Base-by-base conservation (phyloP, 2,888 invertebrate genomes). In the Rapana venosa region DNA sequence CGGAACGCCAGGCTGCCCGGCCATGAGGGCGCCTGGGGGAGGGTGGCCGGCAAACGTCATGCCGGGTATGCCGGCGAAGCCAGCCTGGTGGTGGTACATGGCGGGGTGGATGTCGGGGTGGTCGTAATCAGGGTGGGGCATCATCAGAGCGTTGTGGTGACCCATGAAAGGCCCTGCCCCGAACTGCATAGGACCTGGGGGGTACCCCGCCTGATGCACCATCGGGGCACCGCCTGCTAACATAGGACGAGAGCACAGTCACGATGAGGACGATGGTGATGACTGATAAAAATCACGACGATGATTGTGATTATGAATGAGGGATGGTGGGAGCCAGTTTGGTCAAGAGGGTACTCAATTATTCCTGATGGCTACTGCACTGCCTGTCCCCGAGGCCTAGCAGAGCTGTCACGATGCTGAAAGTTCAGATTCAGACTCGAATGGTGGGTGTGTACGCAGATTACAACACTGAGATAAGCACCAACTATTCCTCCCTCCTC, bases 211-310 rank as follows among this genome's bases (percentile, higher is more conserved):
- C 83, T 83, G 83, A 26, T 47, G 5, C 83, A 83, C 20, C 47
- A 47, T 47, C 1, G 83, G 47, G 6, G 8, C 26, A 47, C 36
- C 47, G 26, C 47, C 83, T 83, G 83, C 47, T 17, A 47, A 83
- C 36, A 66, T 66, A 66, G 17, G 66, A 66, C 13, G 13, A 66
- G 66, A 66, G 17, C 20, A 6, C 26, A 35, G 17, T 74, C 4
- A n/a, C n/a, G 74, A 74, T n/a, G 74, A n/a, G 1, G 74, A n/a
- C n/a, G 74, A 74, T n/a, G 74, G n/a, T 74, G 74, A 74, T 74
- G 74, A 74, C 17, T 74, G 74, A n/a, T 74, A 13, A 74, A 2
- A 26, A 74, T 74, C 26, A 30, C n/a, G 74, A 30, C n/a, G n/a
- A 74, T 74, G 74, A 74, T 8, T 22, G 17, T 15, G 79, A 79